Conservation (phyloP, 1,140 invertebrate species). For the Apis cerana region DNA sequence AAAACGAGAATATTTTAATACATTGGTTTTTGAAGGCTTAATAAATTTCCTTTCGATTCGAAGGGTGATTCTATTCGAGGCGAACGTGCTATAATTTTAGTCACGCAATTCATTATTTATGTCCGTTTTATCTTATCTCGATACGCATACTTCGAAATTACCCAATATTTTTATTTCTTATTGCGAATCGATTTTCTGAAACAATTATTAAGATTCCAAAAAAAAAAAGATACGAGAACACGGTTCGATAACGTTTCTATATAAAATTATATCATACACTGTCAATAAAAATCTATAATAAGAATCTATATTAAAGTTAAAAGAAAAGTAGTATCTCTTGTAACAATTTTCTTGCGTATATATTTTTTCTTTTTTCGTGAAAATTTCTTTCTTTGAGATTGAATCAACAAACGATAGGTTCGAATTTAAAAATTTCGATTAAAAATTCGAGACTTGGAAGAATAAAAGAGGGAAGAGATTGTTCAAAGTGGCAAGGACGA, state of each 20-base stretch:
- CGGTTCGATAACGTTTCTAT: too few relatives aligned
- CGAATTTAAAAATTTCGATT: background rate
- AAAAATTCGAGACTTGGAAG: background rate
- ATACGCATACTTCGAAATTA: background rate
- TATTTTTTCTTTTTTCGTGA: too few relatives aligned
- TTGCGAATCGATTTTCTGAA: background rate
- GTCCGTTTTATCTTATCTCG: background rate
- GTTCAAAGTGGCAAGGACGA: constrained; percentile 18
- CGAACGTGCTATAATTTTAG: background rate
- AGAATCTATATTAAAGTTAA: too few relatives aligned
- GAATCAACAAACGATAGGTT: too few relatives aligned
- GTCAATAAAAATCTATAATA: too few relatives aligned
- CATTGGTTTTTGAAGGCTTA: background rate
- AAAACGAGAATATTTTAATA: background rate
- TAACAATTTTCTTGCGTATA: too few relatives aligned
- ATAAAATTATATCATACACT: too few relatives aligned
- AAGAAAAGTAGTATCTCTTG: too few relatives aligned
- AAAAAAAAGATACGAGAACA: too few relatives aligned
- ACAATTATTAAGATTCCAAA: background rate
- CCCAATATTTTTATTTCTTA: background rate
- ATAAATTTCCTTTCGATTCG: background rate
- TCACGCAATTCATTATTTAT: background rate
- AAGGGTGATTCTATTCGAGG: background rate
- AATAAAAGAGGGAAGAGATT: constrained; percentile 27
- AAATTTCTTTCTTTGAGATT: too few relatives aligned